Evolutionary conservation across 2,113 vertebrate species (phyloP).

Genomic region (Sorex fumeus): DNA sequence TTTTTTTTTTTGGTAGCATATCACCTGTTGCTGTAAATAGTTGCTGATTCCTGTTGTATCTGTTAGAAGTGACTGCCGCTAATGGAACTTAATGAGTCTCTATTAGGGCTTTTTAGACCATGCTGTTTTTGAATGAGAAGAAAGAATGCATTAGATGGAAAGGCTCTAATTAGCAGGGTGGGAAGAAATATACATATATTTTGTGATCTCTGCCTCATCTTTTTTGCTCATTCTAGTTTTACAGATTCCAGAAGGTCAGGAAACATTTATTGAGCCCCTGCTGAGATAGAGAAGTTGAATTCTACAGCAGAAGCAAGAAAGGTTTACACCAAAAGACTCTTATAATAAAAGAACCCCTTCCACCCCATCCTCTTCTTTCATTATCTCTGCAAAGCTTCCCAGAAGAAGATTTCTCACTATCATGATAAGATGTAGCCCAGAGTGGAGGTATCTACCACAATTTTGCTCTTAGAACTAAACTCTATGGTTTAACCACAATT

Average conservation of each 20-base stretch:
- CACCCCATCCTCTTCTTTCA: conserved; percentile 3
- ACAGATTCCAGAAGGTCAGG: conserved; percentile 67
- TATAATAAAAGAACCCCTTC: conserved; percentile 45
- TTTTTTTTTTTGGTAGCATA: conserved; percentile 48
- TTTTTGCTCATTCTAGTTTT: conserved; percentile 53
- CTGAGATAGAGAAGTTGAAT: conserved; percentile 58
- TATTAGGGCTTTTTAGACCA: conserved; percentile 68
- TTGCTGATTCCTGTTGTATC: conserved; percentile 72
- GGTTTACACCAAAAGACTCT: background rate
- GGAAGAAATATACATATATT: conserved; percentile 63
- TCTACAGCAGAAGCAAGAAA: conserved; percentile 58
- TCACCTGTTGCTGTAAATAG: conserved; percentile 73
- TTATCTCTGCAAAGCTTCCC: background rate
- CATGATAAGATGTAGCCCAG: background rate
- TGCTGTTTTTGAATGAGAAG: conserved; percentile 79
- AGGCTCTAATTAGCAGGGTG: conserved; percentile 78
- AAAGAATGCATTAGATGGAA: conserved; percentile 65
- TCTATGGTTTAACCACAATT: background rate
- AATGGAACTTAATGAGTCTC: conserved; percentile 83
- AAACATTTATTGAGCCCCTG: conserved; percentile 55
- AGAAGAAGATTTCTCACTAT: background rate
- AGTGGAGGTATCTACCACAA: background rate
- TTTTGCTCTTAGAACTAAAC: background rate
- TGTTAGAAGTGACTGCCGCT: conserved; percentile 56
- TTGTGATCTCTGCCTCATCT: conserved; percentile 41